A percentile compares a stretch with the other conserved stretches of the same genome.
These are phyloP conservation scores for Lepus timidus DNA, from an alignment of 2,113 vertebrate genomes.

Conservation along the genomic window DNA sequence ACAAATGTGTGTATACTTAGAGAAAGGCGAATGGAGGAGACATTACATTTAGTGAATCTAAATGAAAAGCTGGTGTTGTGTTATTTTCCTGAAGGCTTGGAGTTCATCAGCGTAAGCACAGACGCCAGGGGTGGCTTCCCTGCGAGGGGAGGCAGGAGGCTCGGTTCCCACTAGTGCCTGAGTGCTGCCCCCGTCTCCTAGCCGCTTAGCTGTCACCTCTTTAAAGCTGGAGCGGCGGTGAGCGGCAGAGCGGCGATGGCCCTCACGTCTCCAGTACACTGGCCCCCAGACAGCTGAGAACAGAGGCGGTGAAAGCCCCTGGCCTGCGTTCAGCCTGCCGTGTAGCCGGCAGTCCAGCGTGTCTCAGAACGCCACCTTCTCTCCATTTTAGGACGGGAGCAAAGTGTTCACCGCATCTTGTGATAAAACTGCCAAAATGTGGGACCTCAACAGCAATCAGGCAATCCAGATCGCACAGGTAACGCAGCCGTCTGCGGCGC, in stretches of 20 bases:
- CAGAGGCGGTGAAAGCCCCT: too few relatives aligned
- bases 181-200: too few relatives aligned
- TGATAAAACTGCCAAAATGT: slow-evolving; percentile 99
- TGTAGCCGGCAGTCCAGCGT: neutral
- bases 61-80: neutral
- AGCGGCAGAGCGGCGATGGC: too few relatives aligned
- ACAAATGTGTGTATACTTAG: rapidly evolving
- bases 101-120: neutral
- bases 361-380: neutral
- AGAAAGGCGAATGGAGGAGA: too few relatives aligned
- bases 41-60: neutral
- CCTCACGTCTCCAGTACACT: too few relatives aligned
- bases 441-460: slow-evolving; percentile 99
- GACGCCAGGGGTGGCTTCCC: neutral
- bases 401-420: slow-evolving; percentile 99
- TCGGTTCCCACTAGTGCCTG: too few relatives aligned
- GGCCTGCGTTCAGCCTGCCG: neutral
- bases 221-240: too few relatives aligned
- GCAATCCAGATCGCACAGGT: slow-evolving; percentile 99
- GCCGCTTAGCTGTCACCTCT: too few relatives aligned
- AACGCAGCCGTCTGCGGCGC: neutral
- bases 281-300: too few relatives aligned
- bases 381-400: slow-evolving; percentile 94
- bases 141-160: too few relatives aligned
- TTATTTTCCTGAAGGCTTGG: neutral